phyloP scores from a whole-genome alignment of 2,113 vertebrate genomes.

The Phalacrocorax pelagicus region DNA sequence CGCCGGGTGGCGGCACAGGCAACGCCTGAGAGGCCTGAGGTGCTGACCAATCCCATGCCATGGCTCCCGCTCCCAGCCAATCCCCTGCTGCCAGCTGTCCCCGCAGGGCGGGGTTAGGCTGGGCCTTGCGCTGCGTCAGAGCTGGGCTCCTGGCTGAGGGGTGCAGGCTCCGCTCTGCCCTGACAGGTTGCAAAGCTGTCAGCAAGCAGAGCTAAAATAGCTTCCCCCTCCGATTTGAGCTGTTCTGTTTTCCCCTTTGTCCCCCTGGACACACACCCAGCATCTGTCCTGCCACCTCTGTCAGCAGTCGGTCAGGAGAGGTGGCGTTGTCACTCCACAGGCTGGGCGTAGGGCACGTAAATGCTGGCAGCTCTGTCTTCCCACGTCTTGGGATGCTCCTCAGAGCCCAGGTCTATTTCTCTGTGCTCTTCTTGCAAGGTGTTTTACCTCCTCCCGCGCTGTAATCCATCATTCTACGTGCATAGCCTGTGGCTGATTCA shows the following conservation, averaged over 20 bases:
- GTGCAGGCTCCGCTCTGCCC: fast-evolving
- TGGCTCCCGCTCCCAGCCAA: background rate
- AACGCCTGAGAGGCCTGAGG: background rate
- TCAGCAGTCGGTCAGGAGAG: background rate
- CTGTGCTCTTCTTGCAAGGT: background rate
- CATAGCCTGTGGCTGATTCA: constrained; percentile 13
- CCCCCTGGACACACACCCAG: fast-evolving
- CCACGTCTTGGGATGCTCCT: background rate
- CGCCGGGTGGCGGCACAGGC: too few species aligned
- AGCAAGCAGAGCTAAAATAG: background rate
- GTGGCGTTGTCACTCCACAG: fast-evolving
- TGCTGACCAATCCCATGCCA: fast-evolving
- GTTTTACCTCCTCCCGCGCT: background rate
- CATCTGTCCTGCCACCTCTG: background rate
- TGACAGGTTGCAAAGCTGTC: background rate
- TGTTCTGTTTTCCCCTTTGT: background rate
- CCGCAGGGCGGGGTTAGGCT: background rate
- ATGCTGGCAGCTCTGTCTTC: background rate
- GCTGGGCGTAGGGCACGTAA: fast-evolving
- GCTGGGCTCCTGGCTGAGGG: background rate
- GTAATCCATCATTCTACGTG: background rate
- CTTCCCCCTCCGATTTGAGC: background rate
- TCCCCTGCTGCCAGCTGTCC: background rate
- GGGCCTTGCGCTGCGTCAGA: background rate
- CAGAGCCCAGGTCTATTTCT: background rate